phyloP scores from a whole-genome alignment of 2,888 invertebrate species.

The Oligia latruncula region DNA sequence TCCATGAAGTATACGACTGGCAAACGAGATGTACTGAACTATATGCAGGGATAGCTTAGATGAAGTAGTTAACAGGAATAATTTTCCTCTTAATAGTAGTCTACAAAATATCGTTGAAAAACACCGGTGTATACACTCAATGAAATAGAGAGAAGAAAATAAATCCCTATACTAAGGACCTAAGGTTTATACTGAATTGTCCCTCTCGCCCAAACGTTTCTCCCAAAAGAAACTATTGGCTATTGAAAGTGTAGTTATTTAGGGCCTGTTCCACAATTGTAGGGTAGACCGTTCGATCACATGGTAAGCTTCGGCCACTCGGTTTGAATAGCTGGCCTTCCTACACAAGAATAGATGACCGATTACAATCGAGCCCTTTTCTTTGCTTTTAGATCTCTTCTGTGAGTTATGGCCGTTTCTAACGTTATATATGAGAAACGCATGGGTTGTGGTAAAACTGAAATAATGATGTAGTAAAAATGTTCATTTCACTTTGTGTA shows the following conservation, averaged over 20 bases:
- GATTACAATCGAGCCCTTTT: constrained; percentile 63
- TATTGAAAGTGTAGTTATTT: constrained; percentile 51
- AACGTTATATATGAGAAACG: constrained; percentile 14
- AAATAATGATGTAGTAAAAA: constrained; percentile 23
- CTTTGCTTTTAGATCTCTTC: constrained; percentile 55
- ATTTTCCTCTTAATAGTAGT: neutral
- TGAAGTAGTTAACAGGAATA: neutral
- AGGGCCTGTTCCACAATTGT: constrained; percentile 39
- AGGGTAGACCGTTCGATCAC: constrained; percentile 62
- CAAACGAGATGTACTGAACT: neutral
- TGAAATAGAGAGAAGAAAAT: neutral
- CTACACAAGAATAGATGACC: constrained; percentile 64
- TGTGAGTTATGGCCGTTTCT: constrained; percentile 51
- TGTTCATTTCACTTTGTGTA: neutral
- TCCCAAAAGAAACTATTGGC: constrained; percentile 10
- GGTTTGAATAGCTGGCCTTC: constrained; percentile 63
- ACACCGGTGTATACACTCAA: neutral
- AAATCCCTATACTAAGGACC: neutral
- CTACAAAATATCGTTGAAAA: neutral
- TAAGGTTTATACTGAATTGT: constrained; percentile 1
- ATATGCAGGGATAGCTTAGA: neutral
- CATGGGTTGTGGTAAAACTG: constrained; percentile 4
- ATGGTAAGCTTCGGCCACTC: constrained; percentile 59
- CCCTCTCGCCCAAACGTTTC: constrained; percentile 2
- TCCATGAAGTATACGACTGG: neutral